Base-by-base conservation (phyloP, 2,888 invertebrate species). In the Tiphia femorata region DNA sequence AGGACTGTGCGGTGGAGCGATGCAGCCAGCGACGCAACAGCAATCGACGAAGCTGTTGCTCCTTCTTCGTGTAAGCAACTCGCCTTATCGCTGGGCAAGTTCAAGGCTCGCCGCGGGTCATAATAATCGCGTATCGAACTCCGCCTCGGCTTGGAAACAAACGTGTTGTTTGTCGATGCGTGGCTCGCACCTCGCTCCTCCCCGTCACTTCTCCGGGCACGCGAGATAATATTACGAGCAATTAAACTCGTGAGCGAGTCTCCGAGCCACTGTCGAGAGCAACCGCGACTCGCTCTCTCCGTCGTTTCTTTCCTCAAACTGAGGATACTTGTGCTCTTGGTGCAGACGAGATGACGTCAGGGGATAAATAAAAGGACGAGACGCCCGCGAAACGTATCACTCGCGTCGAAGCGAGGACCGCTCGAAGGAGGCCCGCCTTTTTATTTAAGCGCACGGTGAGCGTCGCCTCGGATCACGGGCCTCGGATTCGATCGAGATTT, bases 61-160 rank as follows among this genome's bases (percentile, higher is more conserved):
- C 48, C n/a, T n/a, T n/a, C n/a, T n/a, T n/a, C n/a, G n/a, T n/a
- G 60, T 56, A 62, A 69, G 62, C 68, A 56, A 64, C 62, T 49
- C 43, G 44, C 72, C 75, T 80, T 81, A 81, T 79, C 80, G 76
- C 78, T 76, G 80, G 76, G 75, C 81, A 82, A 82, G 82, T 82
- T 82, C 82, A 82, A 82, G 82, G 82, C 79, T 78, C 76, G 76
- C 72, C 73, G 73, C 77, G 80, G 80, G 79, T 81, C 80, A 76
- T 76, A 78, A 78, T 76, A 81, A 81, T 78, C 81, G 73, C 74
- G 67, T 77, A 76, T 80, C 77, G 78, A 77, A 76, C 77, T 72
- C 70, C 71, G 64, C 55, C 65, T 62, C 67, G 64, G 66, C 68
- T 64, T 52, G 62, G 75, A 75, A 79, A 77, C 75, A 73, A 75